A percentile compares a stretch with the other conserved stretches of the same genome.
Evolutionary conservation across 1,140 invertebrate genomes (phyloP).

Genomic region (Lepidurus arcticus): DNA sequence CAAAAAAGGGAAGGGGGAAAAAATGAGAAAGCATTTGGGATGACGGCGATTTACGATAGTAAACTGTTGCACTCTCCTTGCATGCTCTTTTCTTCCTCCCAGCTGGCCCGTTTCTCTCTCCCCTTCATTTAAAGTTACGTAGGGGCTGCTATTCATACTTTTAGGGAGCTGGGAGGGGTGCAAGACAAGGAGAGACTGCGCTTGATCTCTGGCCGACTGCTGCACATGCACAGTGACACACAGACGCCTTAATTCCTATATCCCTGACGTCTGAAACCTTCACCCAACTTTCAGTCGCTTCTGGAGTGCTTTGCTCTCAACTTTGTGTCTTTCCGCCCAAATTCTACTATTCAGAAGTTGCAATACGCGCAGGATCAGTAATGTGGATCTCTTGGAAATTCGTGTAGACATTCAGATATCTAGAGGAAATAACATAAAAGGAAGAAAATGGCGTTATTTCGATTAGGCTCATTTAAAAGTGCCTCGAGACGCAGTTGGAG

Average conservation of each 20-base stretch:
- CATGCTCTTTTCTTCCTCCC: not conserved
- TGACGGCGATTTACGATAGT: not conserved
- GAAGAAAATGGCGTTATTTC: conserved; percentile 6
- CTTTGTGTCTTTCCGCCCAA: not conserved
- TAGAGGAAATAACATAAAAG: not conserved
- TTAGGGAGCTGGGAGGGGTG: not conserved
- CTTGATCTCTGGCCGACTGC: not conserved
- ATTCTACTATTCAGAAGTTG: not conserved
- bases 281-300: not conserved
- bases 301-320: not conserved
- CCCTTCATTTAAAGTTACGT: not conserved
- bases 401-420: not conserved
- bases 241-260: not conserved
- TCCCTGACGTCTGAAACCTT: not conserved
- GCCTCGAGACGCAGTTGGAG: conserved; percentile 12
- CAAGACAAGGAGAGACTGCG: not conserved
- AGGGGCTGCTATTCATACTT: not conserved
- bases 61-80: not conserved
- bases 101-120: not conserved
- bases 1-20: not conserved
- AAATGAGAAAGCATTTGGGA: not conserved
- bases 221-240: conserved; percentile 17
- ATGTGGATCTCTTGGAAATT: not conserved
- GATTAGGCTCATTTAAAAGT: not conserved
- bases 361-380: not conserved